A percentile compares a stretch with the other conserved stretches of the same genome.
phyloP scores from a whole-genome alignment of 2,113 vertebrate genomes.

The Mesembrinibis cayennensis region DNA sequence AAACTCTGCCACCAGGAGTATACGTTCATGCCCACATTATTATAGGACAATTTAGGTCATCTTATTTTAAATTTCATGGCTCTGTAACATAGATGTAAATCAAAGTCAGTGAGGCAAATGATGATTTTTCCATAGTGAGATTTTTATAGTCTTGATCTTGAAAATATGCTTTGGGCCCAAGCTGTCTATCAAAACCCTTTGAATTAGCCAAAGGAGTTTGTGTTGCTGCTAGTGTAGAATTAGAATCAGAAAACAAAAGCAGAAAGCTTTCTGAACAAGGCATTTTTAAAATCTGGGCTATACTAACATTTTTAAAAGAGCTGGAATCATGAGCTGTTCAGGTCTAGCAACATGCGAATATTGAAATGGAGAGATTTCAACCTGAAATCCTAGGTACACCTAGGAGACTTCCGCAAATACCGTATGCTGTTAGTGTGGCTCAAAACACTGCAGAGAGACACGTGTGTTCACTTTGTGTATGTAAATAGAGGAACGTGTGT shows the following conservation, averaged over 20 bases:
- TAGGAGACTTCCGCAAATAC: not conserved
- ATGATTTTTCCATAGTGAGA: slow-evolving; percentile 45
- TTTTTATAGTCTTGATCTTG: slow-evolving; percentile 44
- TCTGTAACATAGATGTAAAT: slow-evolving; percentile 63
- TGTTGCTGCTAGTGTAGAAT: not conserved
- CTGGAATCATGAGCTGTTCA: not conserved
- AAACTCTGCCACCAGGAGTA: slow-evolving; percentile 16
- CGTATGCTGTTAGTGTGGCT: not conserved
- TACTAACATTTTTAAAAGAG: not conserved
- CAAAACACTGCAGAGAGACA: not conserved
- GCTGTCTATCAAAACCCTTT: not conserved
- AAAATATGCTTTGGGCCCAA: slow-evolving; percentile 16
- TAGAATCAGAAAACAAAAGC: slow-evolving; percentile 19
- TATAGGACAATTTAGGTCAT: slow-evolving; percentile 53
- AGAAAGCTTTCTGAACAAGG: not conserved
- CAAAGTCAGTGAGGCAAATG: slow-evolving; percentile 58
- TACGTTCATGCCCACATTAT: slow-evolving; percentile 33
- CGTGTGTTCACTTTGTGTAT: accelerated
- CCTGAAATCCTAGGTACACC: not conserved
- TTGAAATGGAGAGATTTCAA: not conserved
- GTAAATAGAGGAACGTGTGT: accelerated
- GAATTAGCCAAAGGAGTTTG: slow-evolving; percentile 24
- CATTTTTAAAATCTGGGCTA: not conserved
- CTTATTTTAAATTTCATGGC: slow-evolving; percentile 58
- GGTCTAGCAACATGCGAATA: not conserved